These are phyloP conservation scores for Echinometra lucunter DNA, from an alignment of 53 echinoderm and acorn worm species.

Conservation along the genomic window DNA sequence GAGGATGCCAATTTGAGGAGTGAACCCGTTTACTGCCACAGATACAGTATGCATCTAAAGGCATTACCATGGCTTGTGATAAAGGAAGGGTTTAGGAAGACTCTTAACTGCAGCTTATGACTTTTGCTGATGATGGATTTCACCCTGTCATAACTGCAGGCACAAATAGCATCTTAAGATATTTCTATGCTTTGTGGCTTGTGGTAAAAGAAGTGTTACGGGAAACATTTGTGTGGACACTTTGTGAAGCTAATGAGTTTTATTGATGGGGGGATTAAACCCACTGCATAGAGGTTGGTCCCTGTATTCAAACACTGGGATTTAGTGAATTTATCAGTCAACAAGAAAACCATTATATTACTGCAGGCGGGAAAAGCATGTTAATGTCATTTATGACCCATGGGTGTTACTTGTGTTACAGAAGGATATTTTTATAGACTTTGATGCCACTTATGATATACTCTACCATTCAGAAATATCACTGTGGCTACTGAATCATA, in stretches of 20 bases:
- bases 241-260: no score
- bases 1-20: conserved; percentile 36
- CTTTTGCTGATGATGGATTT: no score
- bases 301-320: no score
- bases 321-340: no score
- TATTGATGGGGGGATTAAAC: neutral
- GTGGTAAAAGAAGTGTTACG: neutral
- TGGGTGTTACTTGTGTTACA: neutral
- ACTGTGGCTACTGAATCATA: neutral
- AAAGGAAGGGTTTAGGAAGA: neutral
- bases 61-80: neutral
- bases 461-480: neutral
- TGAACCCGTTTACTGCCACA: neutral
- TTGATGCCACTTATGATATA: neutral
- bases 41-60: neutral
- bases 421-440: neutral
- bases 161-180: neutral
- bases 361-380: neutral
- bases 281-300: no score
- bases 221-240: neutral
- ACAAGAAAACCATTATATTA: neutral
- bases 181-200: neutral
- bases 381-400: neutral
- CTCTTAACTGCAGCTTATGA: no score
- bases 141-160: neutral